A percentile compares a stretch with the other conserved stretches of the same genome.
These are phyloP conservation scores for Aegithalos caudatus DNA, from an alignment of 2,113 vertebrate genomes.

Conservation along the genomic window DNA sequence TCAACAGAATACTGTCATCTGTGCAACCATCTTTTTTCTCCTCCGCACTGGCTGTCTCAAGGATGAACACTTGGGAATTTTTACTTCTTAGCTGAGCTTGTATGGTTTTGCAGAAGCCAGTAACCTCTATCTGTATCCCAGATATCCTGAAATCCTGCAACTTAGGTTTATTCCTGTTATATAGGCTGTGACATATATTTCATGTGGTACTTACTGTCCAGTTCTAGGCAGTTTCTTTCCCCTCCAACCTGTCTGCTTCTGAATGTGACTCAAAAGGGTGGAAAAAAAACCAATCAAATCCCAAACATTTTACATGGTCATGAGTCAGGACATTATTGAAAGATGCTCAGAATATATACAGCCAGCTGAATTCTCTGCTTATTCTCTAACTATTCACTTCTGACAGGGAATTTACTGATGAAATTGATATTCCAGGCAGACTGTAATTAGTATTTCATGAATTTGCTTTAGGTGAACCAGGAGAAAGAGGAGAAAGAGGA, in stretches of 20 bases:
- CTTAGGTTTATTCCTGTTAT: neutral
- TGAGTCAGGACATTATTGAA: neutral
- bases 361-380: neutral
- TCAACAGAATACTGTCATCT: neutral
- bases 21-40: neutral
- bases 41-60: neutral
- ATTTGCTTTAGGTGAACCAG: constrained; percentile 85
- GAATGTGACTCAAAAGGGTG: neutral
- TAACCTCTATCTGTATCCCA: neutral
- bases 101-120: neutral
- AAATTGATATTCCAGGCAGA: neutral
- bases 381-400: neutral
- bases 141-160: neutral
- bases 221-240: neutral
- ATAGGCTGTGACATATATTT: neutral
- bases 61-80: neutral
- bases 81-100: neutral
- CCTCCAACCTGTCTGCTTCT: neutral
- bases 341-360: neutral
- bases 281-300: neutral
- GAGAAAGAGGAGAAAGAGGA: constrained; percentile 91
- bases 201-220: neutral
- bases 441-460: neutral
- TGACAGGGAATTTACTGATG: neutral
- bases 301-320: neutral